These are phyloP conservation scores for Saccostrea cuccullata DNA, from an alignment of 1,140 invertebrate genomes.

Conservation along the genomic window DNA sequence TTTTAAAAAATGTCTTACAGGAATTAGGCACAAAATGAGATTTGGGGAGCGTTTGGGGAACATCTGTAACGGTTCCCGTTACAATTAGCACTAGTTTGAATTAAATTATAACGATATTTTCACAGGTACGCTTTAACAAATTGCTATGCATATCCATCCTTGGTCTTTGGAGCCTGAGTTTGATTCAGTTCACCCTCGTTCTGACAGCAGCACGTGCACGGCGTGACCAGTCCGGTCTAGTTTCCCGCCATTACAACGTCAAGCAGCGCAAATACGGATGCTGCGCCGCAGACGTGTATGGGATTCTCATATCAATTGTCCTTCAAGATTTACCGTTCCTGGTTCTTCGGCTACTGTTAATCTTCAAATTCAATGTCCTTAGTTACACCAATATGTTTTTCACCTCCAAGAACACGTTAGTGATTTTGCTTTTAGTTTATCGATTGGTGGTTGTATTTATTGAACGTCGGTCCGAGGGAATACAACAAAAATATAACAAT, in stretches of 20 bases:
- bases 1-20: too few species aligned
- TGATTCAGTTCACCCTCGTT: conserved; percentile 93
- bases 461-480: conserved; percentile 45
- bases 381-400: conserved; percentile 96
- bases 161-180: conserved; percentile 85
- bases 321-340: conserved; percentile 75
- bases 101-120: background rate
- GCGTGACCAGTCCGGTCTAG: conserved; percentile 78
- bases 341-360: conserved; percentile 83
- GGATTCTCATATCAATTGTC: conserved; percentile 69
- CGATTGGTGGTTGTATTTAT: conserved; percentile 65
- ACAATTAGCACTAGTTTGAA: too few species aligned
- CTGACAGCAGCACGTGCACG: conserved; percentile 90
- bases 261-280: conserved; percentile 47
- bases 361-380: conserved; percentile 90
- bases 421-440: conserved; percentile 84
- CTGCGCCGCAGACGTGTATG: conserved; percentile 69
- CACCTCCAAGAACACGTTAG: conserved; percentile 91
- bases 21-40: too few species aligned
- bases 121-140: conserved; percentile 70
- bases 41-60: too few species aligned
- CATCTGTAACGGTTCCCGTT: too few species aligned
- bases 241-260: conserved; percentile 45
- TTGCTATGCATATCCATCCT: conserved; percentile 72
- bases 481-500: conserved; percentile 44